Conservation (phyloP, 2,888 invertebrate species). For the Sphaerophoria rueppellii region DNA sequence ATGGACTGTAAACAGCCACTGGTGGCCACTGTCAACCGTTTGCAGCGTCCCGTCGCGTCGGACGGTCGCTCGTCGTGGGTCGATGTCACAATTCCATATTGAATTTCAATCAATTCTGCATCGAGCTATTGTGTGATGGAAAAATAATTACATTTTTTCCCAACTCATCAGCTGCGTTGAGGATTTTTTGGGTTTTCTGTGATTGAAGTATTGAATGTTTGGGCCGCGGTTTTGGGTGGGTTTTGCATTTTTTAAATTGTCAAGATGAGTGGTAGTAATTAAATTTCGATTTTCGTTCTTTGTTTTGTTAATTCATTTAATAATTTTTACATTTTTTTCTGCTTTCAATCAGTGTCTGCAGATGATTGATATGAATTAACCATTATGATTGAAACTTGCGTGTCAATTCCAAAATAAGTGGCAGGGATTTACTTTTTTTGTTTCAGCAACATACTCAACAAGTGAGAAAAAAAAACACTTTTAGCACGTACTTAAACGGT, state of each 20-base stretch:
- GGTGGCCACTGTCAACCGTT: background rate
- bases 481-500: too few relatives aligned
- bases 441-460: background rate
- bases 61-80: background rate
- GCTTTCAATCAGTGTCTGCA: background rate
- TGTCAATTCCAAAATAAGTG: background rate
- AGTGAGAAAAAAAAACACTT: too few relatives aligned
- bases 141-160: conserved; percentile 72
- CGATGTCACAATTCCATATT: conserved; percentile 58
- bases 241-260: conserved; percentile 4
- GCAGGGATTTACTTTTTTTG: background rate
- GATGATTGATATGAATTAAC: conserved; percentile 14
- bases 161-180: conserved; percentile 47
- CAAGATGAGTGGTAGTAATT: conserved; percentile 10
- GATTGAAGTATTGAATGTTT: conserved; percentile 36
- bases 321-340: background rate
- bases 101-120: conserved; percentile 71
- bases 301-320: background rate
- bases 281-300: conserved; percentile 20
- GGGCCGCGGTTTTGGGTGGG: conserved; percentile 1
- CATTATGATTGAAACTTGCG: background rate
- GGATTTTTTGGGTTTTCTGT: too few relatives aligned
- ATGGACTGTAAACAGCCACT: conserved; percentile 50
- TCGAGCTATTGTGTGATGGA: conserved; percentile 70
- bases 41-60: background rate